Percentiles rank a stretch among this genome's conserved stretches.
Evolutionary conservation across 2,888 invertebrate genomes (phyloP).

Genomic region (Eumacrocentrus americanus): DNA sequence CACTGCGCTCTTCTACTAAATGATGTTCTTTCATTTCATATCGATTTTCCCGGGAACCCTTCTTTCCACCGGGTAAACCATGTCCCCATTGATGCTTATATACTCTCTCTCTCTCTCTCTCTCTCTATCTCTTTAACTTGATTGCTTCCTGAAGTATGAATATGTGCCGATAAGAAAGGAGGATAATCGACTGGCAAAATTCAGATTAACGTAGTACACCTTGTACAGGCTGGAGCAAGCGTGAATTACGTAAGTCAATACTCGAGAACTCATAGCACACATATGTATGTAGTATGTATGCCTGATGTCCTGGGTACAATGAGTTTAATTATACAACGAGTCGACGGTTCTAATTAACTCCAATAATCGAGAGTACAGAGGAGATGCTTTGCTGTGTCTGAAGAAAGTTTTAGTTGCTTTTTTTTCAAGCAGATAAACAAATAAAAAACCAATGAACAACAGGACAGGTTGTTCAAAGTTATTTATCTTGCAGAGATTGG

Average conservation of each 20-base stretch:
- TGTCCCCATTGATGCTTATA: too few relatives aligned
- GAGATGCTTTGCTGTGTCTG: not conserved
- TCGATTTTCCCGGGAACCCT: not conserved
- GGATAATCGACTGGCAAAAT: not conserved
- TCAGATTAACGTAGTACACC: slow-evolving; percentile 6
- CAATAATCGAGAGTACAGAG: not conserved
- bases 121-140: not conserved
- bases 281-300: slow-evolving; percentile 1
- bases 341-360: slow-evolving; percentile 3
- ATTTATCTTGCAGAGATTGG: slow-evolving; percentile 13
- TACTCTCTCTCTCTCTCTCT: too few relatives aligned
- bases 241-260: slow-evolving; percentile 21
- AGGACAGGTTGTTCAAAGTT: slow-evolving; percentile 14
- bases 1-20: not conserved
- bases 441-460: not conserved
- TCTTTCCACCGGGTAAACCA: not conserved
- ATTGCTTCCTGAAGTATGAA: not conserved
- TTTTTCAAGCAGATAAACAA: not conserved
- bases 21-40: not conserved
- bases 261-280: not conserved
- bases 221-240: slow-evolving; percentile 13
- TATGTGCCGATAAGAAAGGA: not conserved
- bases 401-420: slow-evolving; percentile 1
- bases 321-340: slow-evolving; percentile 14
- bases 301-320: not conserved